These are phyloP conservation scores for Diuraphis noxia DNA, from an alignment of 1,140 invertebrate species.

Conservation along the genomic window DNA sequence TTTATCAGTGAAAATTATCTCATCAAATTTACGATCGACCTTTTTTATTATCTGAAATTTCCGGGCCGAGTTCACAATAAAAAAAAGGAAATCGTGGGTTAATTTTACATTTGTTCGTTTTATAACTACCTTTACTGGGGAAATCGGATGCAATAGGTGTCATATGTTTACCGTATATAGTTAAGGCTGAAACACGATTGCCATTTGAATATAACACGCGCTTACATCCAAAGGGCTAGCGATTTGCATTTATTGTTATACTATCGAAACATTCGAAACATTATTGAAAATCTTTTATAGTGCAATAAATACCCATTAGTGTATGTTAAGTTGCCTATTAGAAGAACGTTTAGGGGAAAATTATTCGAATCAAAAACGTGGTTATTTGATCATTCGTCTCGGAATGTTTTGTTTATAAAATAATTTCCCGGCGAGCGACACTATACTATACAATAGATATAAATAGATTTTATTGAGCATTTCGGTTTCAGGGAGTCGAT, in stretches of 20 bases:
- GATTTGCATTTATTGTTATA: background rate
- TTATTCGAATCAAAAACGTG: background rate
- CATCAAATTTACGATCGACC: too few species aligned
- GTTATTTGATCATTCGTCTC: background rate
- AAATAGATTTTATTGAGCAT: background rate
- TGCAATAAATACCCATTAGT: background rate
- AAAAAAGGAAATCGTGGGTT: too few species aligned
- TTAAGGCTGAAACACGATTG: background rate
- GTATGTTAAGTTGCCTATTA: background rate
- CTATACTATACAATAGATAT: background rate
- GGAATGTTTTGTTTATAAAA: background rate
- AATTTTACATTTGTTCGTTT: too few species aligned
- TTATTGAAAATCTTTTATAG: background rate
- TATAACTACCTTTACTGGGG: too few species aligned
- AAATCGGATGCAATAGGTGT: too few species aligned
- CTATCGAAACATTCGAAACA: background rate
- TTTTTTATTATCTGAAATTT: too few species aligned
- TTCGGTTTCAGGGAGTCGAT: background rate
- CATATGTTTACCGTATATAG: background rate
- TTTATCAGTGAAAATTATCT: too few species aligned
- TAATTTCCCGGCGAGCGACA: background rate
- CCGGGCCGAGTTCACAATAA: too few species aligned
- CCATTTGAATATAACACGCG: background rate
- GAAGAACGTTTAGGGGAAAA: background rate
- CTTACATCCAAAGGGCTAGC: background rate